These are phyloP conservation scores for Coecobrya sp. DNA, from an alignment of 2,888 invertebrate genomes.

Conservation along the genomic window DNA sequence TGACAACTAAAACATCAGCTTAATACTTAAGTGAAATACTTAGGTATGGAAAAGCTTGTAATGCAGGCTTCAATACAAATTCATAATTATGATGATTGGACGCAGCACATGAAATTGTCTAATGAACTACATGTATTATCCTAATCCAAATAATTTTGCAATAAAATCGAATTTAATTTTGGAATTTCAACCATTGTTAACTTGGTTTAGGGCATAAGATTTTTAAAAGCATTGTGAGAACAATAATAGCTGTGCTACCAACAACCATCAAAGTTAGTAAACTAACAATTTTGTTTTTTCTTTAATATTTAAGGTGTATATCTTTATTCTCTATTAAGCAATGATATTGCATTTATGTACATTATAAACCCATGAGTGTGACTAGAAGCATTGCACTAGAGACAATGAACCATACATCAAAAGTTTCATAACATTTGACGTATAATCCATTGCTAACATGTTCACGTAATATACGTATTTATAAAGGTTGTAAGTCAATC, in stretches of 20 bases:
- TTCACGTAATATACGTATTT: not conserved
- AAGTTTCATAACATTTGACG: not conserved
- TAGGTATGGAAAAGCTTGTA: too few species aligned
- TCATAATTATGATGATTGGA: not conserved
- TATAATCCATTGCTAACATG: not conserved
- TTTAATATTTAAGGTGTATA: not conserved
- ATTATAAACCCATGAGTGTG: constrained; percentile 57
- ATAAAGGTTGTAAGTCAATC: not conserved
- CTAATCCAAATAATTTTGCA: too few species aligned
- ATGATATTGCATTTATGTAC: not conserved
- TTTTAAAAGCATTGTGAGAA: not conserved
- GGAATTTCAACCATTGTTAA: too few species aligned
- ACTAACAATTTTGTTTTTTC: not conserved
- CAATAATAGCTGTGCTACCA: constrained; percentile 15
- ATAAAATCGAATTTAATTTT: too few species aligned
- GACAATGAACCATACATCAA: constrained; percentile 43
- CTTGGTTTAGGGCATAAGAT: not conserved
- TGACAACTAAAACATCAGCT: not conserved
- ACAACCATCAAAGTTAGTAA: not conserved
- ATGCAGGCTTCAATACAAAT: too few species aligned
- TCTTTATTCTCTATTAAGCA: not conserved
- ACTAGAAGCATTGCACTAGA: constrained; percentile 74
- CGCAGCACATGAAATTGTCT: too few species aligned
- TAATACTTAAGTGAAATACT: not conserved
- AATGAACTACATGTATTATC: too few species aligned